These are phyloP conservation scores for Cebus imitator DNA, from an alignment of 2,113 vertebrate species.

Conservation along the genomic window DNA sequence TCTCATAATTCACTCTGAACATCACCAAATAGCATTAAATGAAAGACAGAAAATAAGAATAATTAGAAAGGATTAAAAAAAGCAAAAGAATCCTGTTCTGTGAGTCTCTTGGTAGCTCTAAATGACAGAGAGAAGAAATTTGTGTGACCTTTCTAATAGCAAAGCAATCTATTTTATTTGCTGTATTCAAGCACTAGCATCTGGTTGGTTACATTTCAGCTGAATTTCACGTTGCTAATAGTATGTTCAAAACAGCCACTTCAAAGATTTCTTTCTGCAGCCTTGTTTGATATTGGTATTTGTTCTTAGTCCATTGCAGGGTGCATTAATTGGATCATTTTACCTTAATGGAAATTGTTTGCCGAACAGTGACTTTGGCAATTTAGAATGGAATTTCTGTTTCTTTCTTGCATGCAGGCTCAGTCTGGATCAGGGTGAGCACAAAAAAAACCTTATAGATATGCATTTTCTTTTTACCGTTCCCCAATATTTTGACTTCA, in stretches of 20 bases:
- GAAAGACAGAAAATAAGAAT: constrained; percentile 49
- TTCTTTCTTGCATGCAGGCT: constrained; percentile 9
- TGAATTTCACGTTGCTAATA: constrained; percentile 63
- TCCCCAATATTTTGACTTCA: constrained; percentile 40
- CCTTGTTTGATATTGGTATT: constrained; percentile 31
- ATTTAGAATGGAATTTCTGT: constrained; percentile 57
- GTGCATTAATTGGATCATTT: constrained; percentile 73
- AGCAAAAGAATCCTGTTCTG: constrained; percentile 1
- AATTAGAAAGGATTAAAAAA: constrained; percentile 54
- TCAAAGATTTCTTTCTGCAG: constrained; percentile 63
- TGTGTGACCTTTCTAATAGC: constrained; percentile 56
- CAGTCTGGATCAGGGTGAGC: not conserved
- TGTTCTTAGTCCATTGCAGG: constrained; percentile 49
- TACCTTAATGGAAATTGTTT: constrained; percentile 70
- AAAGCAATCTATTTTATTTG: constrained; percentile 64
- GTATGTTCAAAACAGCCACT: constrained; percentile 53
- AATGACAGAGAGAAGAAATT: not conserved
- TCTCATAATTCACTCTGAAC: constrained; percentile 4
- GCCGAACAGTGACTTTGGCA: constrained; percentile 63
- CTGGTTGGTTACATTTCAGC: constrained; percentile 56
- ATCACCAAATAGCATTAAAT: constrained; percentile 27
- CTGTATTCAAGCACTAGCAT: constrained; percentile 37
- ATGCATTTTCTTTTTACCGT: not conserved
- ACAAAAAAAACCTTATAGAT: constrained; percentile 3
- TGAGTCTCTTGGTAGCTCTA: constrained; percentile 37